These are phyloP conservation scores for Drosophila greeni DNA, from an alignment of 2,888 invertebrate species.

Conservation along the genomic window DNA sequence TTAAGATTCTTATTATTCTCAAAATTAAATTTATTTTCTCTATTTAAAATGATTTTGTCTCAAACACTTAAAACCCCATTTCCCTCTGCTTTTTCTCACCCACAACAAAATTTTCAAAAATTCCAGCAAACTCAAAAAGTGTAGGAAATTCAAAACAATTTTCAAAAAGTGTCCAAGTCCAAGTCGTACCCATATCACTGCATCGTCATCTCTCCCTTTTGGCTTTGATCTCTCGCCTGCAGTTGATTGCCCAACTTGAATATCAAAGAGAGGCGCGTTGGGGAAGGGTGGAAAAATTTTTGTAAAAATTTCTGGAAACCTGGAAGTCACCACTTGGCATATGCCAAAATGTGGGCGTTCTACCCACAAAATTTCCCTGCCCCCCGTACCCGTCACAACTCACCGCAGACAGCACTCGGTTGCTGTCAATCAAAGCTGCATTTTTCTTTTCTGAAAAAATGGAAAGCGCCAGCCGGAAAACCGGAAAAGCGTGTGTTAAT, in stretches of 20 bases:
- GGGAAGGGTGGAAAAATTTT: constrained; percentile 1
- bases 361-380: background rate
- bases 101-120: background rate
- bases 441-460: constrained; percentile 52
- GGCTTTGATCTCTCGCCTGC: constrained; percentile 2
- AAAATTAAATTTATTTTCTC: background rate
- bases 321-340: constrained; percentile 23
- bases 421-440: constrained; percentile 63
- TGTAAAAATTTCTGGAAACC: constrained; percentile 15
- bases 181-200: constrained; percentile 1
- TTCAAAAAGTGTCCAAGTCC: constrained; percentile 8
- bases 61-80: background rate
- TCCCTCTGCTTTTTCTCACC: background rate
- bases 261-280: constrained; percentile 11
- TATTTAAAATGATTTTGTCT: background rate
- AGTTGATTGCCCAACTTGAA: constrained; percentile 20
- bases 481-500: constrained; percentile 36
- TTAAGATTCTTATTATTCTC: background rate
- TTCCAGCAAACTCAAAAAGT: background rate
- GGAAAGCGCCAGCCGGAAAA: constrained; percentile 23
- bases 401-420: constrained; percentile 29
- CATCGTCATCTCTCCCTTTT: background rate
- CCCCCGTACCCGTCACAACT: background rate
- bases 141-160: background rate
- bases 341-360: constrained; percentile 39